phyloP scores from a whole-genome alignment of 2,888 invertebrate species.

The Quadroppia sp. region DNA sequence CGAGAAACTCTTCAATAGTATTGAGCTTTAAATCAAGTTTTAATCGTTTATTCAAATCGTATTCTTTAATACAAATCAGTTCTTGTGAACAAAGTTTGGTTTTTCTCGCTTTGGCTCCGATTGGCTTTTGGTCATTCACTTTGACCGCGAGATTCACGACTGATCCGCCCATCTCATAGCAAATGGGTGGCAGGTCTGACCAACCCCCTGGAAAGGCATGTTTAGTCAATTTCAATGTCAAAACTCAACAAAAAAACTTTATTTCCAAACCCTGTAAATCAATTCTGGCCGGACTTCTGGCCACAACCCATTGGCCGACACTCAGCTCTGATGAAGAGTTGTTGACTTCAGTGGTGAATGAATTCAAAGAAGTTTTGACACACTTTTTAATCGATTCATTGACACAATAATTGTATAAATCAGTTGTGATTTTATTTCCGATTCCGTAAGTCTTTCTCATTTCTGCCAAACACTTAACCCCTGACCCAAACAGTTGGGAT shows the following conservation, averaged over 20 bases:
- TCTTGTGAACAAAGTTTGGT: slow-evolving; percentile 46
- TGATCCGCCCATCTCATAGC: slow-evolving; percentile 57
- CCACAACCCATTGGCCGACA: slow-evolving; percentile 53
- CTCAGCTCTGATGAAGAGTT: background rate
- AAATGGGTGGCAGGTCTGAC: slow-evolving; percentile 61
- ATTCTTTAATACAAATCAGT: background rate
- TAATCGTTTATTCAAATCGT: slow-evolving; percentile 5
- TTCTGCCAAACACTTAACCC: background rate
- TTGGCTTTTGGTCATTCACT: slow-evolving; percentile 56
- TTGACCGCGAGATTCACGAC: slow-evolving; percentile 56
- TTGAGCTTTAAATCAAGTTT: background rate
- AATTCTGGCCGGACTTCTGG: slow-evolving; percentile 56
- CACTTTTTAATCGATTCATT: slow-evolving; percentile 4
- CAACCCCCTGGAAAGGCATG: slow-evolving; percentile 55
- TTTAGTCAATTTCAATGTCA: background rate
- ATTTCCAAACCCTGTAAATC: slow-evolving; percentile 52
- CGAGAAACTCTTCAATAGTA: background rate
- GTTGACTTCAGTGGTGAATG: background rate
- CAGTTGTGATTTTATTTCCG: background rate
- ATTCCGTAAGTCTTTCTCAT: background rate
- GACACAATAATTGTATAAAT: background rate
- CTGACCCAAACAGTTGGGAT: background rate
- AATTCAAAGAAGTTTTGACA: slow-evolving; percentile 20
- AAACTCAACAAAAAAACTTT: too few species aligned
- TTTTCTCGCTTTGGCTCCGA: slow-evolving; percentile 54